A percentile compares a stretch with the other conserved stretches of the same genome.
Evolutionary conservation across 2,797 vertebrate species (phyloP).

Genomic region (Sarcoramphus papa): DNA sequence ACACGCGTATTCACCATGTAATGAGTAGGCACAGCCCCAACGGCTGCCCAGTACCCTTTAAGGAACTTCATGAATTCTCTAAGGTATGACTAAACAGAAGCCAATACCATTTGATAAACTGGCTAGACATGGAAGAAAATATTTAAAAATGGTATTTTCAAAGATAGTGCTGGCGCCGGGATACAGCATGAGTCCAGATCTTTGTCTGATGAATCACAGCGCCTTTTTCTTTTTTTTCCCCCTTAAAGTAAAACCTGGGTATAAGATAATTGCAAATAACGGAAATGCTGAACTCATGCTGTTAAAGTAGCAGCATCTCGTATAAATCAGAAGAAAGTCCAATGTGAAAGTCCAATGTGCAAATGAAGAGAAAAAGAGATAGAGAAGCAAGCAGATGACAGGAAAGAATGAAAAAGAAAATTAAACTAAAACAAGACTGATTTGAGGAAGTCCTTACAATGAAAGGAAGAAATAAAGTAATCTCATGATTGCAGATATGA

Average conservation of each 20-base stretch:
- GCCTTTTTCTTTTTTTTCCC: not conserved
- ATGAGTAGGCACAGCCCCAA: not conserved
- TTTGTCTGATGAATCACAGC: not conserved
- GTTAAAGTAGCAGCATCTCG: not conserved
- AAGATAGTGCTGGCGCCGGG: not conserved
- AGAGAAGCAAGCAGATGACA: not conserved
- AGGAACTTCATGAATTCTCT: not conserved
- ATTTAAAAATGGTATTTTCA: not conserved
- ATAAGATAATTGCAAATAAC: not conserved
- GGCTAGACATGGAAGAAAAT: not conserved
- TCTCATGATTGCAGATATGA: not conserved
- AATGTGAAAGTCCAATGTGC: not conserved
- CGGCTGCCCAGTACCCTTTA: not conserved
- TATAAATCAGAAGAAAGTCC: not conserved
- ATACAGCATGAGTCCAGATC: not conserved
- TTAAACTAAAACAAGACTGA: not conserved
- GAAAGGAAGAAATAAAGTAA: not conserved
- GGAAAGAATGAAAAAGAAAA: slow-evolving; percentile 23
- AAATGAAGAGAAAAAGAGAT: not conserved
- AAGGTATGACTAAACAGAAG: not conserved
- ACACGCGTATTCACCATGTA: not conserved
- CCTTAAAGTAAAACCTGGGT: not conserved
- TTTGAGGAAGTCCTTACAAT: slow-evolving; percentile 12
- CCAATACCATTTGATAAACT: not conserved
- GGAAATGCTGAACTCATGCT: not conserved